These are phyloP conservation scores for Indicator indicator DNA, from an alignment of 2,113 vertebrate species.

Conservation along the genomic window DNA sequence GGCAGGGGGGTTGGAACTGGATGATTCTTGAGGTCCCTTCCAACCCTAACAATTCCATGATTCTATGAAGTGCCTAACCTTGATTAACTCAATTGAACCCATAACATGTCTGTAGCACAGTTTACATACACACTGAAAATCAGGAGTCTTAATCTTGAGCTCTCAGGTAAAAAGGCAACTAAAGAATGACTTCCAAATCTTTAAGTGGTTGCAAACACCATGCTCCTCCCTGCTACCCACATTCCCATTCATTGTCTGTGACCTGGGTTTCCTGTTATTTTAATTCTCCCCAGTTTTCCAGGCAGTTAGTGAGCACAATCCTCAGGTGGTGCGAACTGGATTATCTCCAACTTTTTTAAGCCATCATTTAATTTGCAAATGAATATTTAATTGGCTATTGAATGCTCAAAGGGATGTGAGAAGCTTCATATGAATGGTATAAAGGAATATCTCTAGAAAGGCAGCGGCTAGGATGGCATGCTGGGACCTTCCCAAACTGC, in stretches of 20 bases:
- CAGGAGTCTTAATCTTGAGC: background rate
- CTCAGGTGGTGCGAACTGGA: slow-evolving; percentile 7
- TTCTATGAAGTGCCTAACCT: background rate
- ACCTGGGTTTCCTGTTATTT: background rate
- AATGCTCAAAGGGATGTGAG: background rate
- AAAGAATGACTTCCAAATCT: background rate
- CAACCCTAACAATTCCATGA: no score
- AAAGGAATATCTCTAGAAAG: background rate
- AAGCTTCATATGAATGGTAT: background rate
- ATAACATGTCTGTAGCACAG: background rate
- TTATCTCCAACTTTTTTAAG: slow-evolving; percentile 19
- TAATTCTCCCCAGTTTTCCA: background rate
- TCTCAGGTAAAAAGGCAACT: background rate
- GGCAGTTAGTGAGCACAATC: background rate
- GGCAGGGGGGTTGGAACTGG: no score
- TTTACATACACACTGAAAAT: background rate
- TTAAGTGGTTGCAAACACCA: background rate
- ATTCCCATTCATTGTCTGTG: background rate
- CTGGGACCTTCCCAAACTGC: background rate
- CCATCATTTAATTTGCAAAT: slow-evolving; percentile 32
- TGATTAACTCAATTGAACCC: background rate
- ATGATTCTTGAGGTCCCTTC: no score
- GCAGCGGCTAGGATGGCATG: background rate
- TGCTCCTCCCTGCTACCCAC: rapidly evolving
- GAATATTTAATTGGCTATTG: slow-evolving; percentile 11